Conservation (phyloP, 2,113 vertebrate species). For the Patagioenas fasciata region DNA sequence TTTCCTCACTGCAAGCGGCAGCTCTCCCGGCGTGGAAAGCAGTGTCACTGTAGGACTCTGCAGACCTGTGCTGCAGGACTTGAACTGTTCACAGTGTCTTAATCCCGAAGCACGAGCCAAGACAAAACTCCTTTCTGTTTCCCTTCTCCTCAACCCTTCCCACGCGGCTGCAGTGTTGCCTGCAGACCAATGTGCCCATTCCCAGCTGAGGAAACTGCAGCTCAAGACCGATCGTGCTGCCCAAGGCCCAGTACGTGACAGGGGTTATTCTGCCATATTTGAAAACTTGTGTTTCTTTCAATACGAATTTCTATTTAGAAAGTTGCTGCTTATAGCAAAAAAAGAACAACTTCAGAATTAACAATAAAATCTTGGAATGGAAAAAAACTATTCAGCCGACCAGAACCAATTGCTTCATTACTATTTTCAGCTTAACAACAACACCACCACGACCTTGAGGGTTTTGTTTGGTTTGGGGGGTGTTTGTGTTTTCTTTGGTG, state of each 20-base stretch:
- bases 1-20: background rate
- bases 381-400: constrained; percentile 1
- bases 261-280: background rate
- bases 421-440: background rate
- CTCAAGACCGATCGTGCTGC: background rate
- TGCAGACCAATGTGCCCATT: background rate
- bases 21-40: background rate
- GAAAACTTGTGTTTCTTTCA: background rate
- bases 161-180: background rate
- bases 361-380: background rate
- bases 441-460: background rate
- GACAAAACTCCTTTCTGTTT: background rate
- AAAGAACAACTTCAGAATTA: background rate
- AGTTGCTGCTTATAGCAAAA: background rate
- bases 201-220: background rate
- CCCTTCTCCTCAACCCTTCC: background rate
- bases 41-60: background rate
- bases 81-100: background rate
- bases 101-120: background rate
- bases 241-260: background rate
- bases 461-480: too few relatives aligned
- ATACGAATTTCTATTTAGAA: background rate
- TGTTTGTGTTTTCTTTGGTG: too few relatives aligned
- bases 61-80: background rate
- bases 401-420: background rate